Percentiles rank a stretch among this genome's conserved stretches.
phyloP scores from a whole-genome alignment of 2,888 invertebrate genomes.

The Melangyna quadrimaculata region DNA sequence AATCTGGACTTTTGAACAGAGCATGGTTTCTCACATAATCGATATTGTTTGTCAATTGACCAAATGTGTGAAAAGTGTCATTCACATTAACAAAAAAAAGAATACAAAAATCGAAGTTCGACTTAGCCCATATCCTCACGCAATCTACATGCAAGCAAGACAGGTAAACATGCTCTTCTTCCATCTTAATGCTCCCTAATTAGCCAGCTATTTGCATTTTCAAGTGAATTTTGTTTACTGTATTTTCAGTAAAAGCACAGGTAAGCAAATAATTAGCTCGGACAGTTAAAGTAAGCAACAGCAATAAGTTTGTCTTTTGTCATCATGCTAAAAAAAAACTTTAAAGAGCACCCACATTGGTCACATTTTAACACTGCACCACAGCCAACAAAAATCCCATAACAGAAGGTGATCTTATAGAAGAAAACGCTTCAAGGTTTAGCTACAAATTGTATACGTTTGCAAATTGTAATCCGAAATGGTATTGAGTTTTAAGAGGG shows the following conservation, averaged over 20 bases:
- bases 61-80: too few species aligned
- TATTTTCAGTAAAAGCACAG: background rate
- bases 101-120: background rate
- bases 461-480: constrained; percentile 19
- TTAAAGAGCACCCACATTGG: constrained; percentile 32
- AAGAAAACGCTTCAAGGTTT: background rate
- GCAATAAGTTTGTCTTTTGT: constrained; percentile 27
- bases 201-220: constrained; percentile 59
- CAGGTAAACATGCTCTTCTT: constrained; percentile 11
- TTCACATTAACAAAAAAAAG: background rate
- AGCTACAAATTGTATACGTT: background rate
- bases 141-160: constrained; percentile 15
- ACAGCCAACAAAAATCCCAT: background rate
- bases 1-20: too few species aligned
- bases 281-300: constrained; percentile 43
- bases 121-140: constrained; percentile 4
- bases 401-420: background rate
- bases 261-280: constrained; percentile 55
- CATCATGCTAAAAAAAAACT: constrained; percentile 15
- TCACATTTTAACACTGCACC: background rate
- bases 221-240: background rate
- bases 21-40: too few species aligned
- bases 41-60: too few species aligned
- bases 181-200: constrained; percentile 47
- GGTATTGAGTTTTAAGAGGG: background rate